Conservation (phyloP, 2,888 invertebrate genomes). For the Tenodera sinensis region DNA sequence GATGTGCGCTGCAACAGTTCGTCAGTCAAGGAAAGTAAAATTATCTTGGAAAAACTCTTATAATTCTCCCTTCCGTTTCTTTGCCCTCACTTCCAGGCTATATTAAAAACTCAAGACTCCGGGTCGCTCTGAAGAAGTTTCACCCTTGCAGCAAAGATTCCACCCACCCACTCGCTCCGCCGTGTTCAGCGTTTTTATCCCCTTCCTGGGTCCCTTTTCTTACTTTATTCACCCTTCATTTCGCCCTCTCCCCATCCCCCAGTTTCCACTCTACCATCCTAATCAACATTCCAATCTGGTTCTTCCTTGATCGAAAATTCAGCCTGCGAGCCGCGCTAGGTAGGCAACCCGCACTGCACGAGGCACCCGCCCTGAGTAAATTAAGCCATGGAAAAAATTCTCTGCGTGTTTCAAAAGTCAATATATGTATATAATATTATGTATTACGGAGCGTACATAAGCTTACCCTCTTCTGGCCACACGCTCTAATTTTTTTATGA, state of each 20-base stretch:
- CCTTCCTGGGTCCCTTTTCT: conserved; percentile 31
- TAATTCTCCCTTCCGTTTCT: background rate
- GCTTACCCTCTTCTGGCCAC: background rate
- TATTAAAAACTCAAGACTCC: conserved; percentile 25
- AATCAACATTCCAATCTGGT: conserved; percentile 31
- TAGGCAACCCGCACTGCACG: background rate
- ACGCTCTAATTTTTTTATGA: conserved; percentile 6
- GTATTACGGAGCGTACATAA: conserved; percentile 2
- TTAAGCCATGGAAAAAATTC: conserved; percentile 26
- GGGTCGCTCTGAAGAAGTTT: conserved; percentile 16
- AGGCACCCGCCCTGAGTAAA: conserved; percentile 24
- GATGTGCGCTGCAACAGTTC: background rate
- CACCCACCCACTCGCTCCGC: conserved; percentile 37
- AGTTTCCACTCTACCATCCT: conserved; percentile 25
- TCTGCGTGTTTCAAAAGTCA: conserved; percentile 25
- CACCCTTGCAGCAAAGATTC: conserved; percentile 5
- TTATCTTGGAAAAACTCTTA: conserved; percentile 20
- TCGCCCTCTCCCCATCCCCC: conserved; percentile 34
- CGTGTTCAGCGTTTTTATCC: conserved; percentile 22
- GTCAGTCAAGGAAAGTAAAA: background rate
- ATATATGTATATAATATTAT: conserved; percentile 19
- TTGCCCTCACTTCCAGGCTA: conserved; percentile 6
- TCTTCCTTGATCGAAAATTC: conserved; percentile 31
- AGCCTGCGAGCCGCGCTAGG: conserved; percentile 2
- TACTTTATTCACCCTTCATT: conserved; percentile 37